Evolutionary conservation across 2,888 invertebrate genomes (phyloP).

Genomic region (Anarsia innoxiella): DNA sequence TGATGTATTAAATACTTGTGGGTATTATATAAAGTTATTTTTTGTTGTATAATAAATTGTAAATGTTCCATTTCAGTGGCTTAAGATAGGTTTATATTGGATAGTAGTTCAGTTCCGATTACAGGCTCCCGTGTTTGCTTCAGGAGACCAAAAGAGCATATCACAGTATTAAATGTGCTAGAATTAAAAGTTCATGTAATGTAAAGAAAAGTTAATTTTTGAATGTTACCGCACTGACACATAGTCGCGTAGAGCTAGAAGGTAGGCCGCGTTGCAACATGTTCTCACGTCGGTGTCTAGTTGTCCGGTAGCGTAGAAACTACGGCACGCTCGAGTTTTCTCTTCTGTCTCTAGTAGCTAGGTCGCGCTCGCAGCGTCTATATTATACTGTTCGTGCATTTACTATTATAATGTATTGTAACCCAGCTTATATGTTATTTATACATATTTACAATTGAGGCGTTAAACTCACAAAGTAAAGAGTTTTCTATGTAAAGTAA

Average conservation of each 20-base stretch:
- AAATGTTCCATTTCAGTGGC: constrained; percentile 54
- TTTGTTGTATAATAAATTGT: constrained; percentile 45
- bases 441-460: constrained; percentile 40
- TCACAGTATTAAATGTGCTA: constrained; percentile 54
- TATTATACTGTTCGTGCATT: constrained; percentile 46
- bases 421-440: constrained; percentile 49
- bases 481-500: constrained; percentile 46
- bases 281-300: constrained; percentile 57
- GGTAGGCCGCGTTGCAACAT: constrained; percentile 48
- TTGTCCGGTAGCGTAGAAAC: constrained; percentile 53
- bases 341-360: constrained; percentile 44
- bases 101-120: constrained; percentile 39
- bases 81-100: constrained; percentile 56
- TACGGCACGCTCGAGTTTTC: constrained; percentile 28
- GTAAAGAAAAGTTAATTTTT: constrained; percentile 39
- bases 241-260: constrained; percentile 55
- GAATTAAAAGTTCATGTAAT: constrained; percentile 27
- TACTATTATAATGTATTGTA: constrained; percentile 38
- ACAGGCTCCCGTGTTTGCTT: constrained; percentile 22
- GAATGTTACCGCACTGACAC: constrained; percentile 54
- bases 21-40: constrained; percentile 34
- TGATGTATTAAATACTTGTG: constrained; percentile 26
- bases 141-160: constrained; percentile 46
- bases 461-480: constrained; percentile 33
- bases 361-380: constrained; percentile 34